Conservation (phyloP, 2,113 vertebrate species). For the Rhinopithecus roxellana region DNA sequence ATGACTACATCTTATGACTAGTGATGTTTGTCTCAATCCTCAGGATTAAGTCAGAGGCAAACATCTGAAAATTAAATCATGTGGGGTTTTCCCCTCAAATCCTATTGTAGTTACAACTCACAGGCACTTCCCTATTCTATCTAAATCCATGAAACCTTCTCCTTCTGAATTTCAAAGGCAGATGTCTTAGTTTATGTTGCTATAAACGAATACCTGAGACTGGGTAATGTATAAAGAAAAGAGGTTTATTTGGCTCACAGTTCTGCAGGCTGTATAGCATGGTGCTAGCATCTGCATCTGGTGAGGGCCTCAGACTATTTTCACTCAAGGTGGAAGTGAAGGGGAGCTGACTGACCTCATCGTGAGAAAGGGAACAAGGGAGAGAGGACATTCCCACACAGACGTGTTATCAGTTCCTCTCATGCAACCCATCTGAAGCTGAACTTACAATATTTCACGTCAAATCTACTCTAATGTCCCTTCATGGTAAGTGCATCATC, state of each 20-base stretch:
- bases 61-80: background rate
- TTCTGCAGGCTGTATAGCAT: background rate
- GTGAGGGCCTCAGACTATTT: background rate
- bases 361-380: background rate
- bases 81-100: background rate
- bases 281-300: background rate
- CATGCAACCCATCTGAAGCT: background rate
- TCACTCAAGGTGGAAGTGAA: background rate
- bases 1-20: background rate
- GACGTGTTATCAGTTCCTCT: background rate
- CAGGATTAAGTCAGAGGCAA: background rate
- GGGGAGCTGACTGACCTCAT: background rate
- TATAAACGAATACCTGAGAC: background rate
- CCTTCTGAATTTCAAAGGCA: background rate
- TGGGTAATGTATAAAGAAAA: background rate
- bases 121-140: background rate
- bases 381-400: background rate
- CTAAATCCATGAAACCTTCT: background rate
- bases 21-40: background rate
- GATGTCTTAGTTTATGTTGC: background rate
- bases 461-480: background rate
- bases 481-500: background rate
- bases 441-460: background rate
- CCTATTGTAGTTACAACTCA: background rate
- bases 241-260: background rate